phyloP scores from a whole-genome alignment of 35 echinoderm and acorn worm genomes.

The Heliocidaris erythrogramma region DNA sequence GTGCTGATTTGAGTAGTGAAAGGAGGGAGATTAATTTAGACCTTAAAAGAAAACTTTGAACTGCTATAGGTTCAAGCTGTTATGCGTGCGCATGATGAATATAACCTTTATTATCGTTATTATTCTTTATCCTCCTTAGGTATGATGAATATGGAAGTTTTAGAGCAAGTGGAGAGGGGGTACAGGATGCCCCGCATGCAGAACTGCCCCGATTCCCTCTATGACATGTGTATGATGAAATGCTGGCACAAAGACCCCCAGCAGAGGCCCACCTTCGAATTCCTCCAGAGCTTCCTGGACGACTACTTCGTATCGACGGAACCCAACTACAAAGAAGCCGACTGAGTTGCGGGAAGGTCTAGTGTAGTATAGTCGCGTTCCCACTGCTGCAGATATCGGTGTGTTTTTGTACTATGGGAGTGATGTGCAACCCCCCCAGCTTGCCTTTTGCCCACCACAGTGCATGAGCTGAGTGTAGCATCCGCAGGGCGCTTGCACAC shows the following conservation, averaged over 20 bases:
- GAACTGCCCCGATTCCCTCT: slow-evolving; percentile 85
- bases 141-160: slow-evolving; percentile 90
- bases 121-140: slow-evolving; percentile 22
- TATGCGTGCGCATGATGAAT: too few relatives aligned
- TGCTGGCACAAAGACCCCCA: slow-evolving; percentile 88
- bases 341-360: slow-evolving; percentile 22
- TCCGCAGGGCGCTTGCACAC: background rate
- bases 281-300: slow-evolving; percentile 89
- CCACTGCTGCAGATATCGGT: background rate
- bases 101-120: too few relatives aligned
- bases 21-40: too few relatives aligned
- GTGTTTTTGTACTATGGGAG: background rate
- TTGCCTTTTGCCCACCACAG: background rate
- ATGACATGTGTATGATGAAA: slow-evolving; percentile 82
- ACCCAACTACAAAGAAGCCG: slow-evolving; percentile 89
- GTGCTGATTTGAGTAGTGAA: too few relatives aligned
- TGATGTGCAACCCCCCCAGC: background rate
- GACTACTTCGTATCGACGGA: slow-evolving; percentile 97
- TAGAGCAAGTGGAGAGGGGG: slow-evolving; percentile 91
- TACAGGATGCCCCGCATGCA: slow-evolving; percentile 85
- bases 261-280: slow-evolving; percentile 89
- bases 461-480: background rate
- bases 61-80: too few relatives aligned
- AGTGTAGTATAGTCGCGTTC: background rate
- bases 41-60: too few relatives aligned